Evolutionary conservation across 2,888 invertebrate species (phyloP).

Genomic region (Colletes collaris): DNA sequence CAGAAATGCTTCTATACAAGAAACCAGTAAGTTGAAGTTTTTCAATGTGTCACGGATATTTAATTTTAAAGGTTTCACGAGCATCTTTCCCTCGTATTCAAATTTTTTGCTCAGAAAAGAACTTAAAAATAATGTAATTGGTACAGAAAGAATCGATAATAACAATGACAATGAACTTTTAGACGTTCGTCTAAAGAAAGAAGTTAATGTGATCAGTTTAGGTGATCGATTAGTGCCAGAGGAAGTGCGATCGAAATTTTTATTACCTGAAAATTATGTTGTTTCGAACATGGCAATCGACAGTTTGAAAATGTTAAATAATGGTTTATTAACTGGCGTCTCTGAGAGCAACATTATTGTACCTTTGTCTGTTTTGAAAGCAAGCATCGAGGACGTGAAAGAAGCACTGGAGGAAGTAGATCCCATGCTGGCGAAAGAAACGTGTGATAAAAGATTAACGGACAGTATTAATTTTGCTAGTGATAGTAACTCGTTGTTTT

Average conservation of each 20-base stretch:
- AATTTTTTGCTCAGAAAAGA: constrained; percentile 33
- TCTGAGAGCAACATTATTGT: constrained; percentile 62
- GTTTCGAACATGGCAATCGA: constrained; percentile 48
- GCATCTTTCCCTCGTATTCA: constrained; percentile 62
- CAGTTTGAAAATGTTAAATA: constrained; percentile 61
- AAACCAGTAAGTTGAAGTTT: constrained; percentile 62
- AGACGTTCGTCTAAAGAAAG: constrained; percentile 21
- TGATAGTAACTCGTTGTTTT: constrained; percentile 74
- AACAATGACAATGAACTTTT: constrained; percentile 19
- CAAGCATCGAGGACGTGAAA: constrained; percentile 53
- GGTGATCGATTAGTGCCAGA: constrained; percentile 71
- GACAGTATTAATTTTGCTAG: constrained; percentile 79
- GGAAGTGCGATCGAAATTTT: constrained; percentile 67
- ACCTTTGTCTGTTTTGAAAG: constrained; percentile 69
- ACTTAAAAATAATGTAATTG: constrained; percentile 2
- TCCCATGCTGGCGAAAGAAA: constrained; percentile 58
- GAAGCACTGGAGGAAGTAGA: constrained; percentile 42
- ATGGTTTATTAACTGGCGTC: constrained; percentile 51
- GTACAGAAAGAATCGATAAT: constrained; percentile 8
- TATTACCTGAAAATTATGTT: constrained; percentile 50
- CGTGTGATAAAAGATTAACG: constrained; percentile 76
- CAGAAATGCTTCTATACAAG: constrained; percentile 45
- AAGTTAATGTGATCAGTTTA: constrained; percentile 52
- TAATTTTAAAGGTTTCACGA: constrained; percentile 63
- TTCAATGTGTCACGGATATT: constrained; percentile 71